Conservation (phyloP, 2,888 invertebrate species). For the Sinentomon sp. region DNA sequence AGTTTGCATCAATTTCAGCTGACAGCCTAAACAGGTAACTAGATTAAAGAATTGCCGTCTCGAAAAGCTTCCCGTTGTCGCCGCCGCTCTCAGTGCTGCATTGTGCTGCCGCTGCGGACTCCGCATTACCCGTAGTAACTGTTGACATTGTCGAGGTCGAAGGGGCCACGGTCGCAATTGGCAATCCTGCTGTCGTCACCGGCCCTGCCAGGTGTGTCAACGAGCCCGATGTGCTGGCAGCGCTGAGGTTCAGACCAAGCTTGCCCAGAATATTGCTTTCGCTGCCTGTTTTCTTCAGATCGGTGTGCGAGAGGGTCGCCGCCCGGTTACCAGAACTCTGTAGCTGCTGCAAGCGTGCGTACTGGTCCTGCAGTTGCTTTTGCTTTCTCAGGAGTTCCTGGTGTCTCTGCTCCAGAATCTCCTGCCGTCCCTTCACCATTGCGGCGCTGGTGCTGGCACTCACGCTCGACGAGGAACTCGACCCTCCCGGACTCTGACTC, state of each 20-base stretch:
- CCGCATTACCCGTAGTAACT: conserved; percentile 18
- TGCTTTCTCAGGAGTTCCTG: conserved; percentile 68
- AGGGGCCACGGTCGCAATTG: conserved; percentile 6
- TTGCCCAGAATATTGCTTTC: conserved; percentile 62
- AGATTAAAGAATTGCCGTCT: too few species aligned
- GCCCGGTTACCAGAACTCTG: conserved; percentile 35
- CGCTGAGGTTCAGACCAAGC: conserved; percentile 36
- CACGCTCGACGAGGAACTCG: conserved; percentile 13
- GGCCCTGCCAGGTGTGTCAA: conserved; percentile 29
- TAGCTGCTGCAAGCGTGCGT: conserved; percentile 59
- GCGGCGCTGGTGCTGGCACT: conserved; percentile 13
- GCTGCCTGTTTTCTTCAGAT: conserved; percentile 57
- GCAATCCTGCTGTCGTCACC: conserved; percentile 6
- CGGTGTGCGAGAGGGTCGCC: conserved; percentile 25
- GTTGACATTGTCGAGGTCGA: conserved; percentile 7
- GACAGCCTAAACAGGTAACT: too few species aligned
- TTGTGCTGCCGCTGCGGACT: conserved; percentile 13
- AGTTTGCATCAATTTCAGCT: too few species aligned
- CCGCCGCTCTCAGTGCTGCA: conserved; percentile 13
- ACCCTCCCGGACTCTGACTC: conserved; percentile 14
- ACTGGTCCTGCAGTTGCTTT: conserved; percentile 66
- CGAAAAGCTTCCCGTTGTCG: conserved; percentile 8
- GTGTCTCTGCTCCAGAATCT: conserved; percentile 56
- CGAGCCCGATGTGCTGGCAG: conserved; percentile 30
- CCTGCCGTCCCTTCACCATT: conserved; percentile 27